These are phyloP conservation scores for Melanerpes aurifrons DNA, from an alignment of 2,113 vertebrate genomes.

Conservation along the genomic window DNA sequence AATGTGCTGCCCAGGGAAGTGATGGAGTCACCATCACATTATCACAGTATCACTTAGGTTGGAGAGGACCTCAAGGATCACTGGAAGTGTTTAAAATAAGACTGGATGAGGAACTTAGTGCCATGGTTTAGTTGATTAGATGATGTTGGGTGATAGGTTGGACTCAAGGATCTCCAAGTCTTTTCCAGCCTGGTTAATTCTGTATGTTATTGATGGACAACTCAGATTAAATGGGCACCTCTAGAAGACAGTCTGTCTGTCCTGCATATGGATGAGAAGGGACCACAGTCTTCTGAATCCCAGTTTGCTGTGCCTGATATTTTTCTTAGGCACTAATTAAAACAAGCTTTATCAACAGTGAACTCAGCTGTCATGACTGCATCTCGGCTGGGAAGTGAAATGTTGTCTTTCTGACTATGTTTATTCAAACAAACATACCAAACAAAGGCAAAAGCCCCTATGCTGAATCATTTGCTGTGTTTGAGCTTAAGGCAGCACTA, in stretches of 20 bases:
- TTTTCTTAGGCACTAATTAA: neutral
- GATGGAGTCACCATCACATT: too few species aligned
- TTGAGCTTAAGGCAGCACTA: neutral
- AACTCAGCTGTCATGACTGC: neutral
- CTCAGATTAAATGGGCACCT: neutral
- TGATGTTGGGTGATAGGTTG: too few species aligned
- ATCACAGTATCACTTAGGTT: too few species aligned
- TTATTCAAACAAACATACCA: neutral
- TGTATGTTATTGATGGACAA: neutral
- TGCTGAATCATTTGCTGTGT: neutral
- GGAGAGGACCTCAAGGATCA: too few species aligned
- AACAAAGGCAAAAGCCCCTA: neutral
- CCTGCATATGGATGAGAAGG: neutral
- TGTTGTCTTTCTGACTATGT: neutral
- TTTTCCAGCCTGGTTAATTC: too few species aligned
- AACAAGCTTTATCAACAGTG: neutral
- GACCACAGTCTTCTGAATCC: neutral
- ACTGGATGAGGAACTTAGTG: too few species aligned
- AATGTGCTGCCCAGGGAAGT: too few species aligned
- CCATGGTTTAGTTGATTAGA: too few species aligned
- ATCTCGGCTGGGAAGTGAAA: neutral
- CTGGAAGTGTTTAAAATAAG: too few species aligned
- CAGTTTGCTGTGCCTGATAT: fast-evolving
- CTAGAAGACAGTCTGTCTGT: neutral
- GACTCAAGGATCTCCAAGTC: too few species aligned